Base-by-base conservation (phyloP, 2,113 vertebrate genomes). In the Toxostoma redivivum region DNA sequence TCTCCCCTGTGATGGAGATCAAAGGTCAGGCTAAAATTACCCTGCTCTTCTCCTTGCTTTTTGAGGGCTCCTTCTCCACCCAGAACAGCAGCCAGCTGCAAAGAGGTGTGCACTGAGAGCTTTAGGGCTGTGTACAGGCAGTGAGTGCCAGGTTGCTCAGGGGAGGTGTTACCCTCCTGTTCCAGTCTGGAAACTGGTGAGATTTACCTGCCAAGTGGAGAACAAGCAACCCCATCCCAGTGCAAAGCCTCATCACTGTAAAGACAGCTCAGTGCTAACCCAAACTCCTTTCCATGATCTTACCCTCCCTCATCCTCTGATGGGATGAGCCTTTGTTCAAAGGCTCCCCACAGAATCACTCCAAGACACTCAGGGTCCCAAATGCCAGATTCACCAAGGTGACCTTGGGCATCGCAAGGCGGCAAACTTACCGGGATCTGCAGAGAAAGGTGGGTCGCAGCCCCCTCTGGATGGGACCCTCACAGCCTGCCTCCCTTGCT, bases 1-100 rank as follows among this genome's bases (percentile, higher is more conserved):
- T 74, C 65, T 91, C 79, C 78, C 83, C 79, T 81, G 72, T 31
- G 76, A 50, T 64, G 44, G 82, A 94, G 96, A 95, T 96, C 95
- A 97, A 96, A 97, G 94, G 80, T 86, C 88, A 93, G 30, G 91
- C 76, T 89, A 97, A 95, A 96, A 97, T 88, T 96, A 95, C 86
- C 92, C 92, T 82, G 66, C 90, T 95, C 86, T 94, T 44, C 78
- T 84, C 73, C 87, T 90, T n/a, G 31, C 60, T 90, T 79, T 66
- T 40, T 50, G 48, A 81, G 67, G 67, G 45, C 31, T 78, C 50
- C 76, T 84, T 92, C 66, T 67, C 50, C 40, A 54, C 19, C 35
- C 80, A 48, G 86, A 58, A 77, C 44, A 92, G 50, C n/a, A 81
- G 35, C 10, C 60, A 73, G 45, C n/a, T 30, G 25, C 40, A 24